Evolutionary conservation across 1,140 invertebrate genomes (phyloP).

Genomic region (Drosophila pandora): DNA sequence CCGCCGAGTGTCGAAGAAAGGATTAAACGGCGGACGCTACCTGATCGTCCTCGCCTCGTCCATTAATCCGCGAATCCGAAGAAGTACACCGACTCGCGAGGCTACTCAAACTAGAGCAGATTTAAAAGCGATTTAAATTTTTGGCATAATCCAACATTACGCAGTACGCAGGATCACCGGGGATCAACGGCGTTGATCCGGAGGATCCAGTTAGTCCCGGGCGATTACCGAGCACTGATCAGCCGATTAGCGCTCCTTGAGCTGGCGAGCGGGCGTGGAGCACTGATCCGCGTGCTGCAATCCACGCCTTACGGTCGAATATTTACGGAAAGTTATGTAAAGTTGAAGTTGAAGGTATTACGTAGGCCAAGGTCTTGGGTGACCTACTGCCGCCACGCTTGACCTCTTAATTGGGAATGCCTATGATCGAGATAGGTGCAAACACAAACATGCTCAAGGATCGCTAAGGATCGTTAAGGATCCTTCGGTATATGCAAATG

Average conservation of each 20-base stretch:
- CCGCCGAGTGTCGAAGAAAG: conserved; percentile 43
- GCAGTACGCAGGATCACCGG: conserved; percentile 47
- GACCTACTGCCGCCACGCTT: conserved; percentile 42
- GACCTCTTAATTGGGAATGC: conserved; percentile 68
- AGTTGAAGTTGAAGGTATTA: conserved; percentile 62
- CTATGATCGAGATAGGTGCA: conserved; percentile 30
- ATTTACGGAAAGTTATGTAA: conserved; percentile 62
- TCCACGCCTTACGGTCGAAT: conserved; percentile 26
- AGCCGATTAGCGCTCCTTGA: conserved; percentile 64
- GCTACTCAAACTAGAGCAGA: conserved; percentile 56
- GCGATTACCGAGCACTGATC: conserved; percentile 59
- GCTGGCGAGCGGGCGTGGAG: conserved; percentile 57
- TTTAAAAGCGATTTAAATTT: conserved; percentile 75
- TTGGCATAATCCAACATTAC: conserved; percentile 76
- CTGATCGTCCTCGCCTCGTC: conserved; percentile 42
- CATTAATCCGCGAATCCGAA: conserved; percentile 71
- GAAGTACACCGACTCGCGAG: conserved; percentile 24
- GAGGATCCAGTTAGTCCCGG: conserved; percentile 51
- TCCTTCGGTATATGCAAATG: conserved; percentile 52
- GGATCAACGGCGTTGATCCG: conserved; percentile 62
- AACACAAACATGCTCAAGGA: conserved; percentile 56
- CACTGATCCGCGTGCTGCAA: conserved; percentile 42
- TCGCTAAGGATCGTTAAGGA: conserved; percentile 57
- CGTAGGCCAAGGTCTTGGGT: conserved; percentile 32
- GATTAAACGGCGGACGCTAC: conserved; percentile 65